Evolutionary conservation across 1,140 invertebrate species (phyloP).

Genomic region (Coptotermes formosanus): DNA sequence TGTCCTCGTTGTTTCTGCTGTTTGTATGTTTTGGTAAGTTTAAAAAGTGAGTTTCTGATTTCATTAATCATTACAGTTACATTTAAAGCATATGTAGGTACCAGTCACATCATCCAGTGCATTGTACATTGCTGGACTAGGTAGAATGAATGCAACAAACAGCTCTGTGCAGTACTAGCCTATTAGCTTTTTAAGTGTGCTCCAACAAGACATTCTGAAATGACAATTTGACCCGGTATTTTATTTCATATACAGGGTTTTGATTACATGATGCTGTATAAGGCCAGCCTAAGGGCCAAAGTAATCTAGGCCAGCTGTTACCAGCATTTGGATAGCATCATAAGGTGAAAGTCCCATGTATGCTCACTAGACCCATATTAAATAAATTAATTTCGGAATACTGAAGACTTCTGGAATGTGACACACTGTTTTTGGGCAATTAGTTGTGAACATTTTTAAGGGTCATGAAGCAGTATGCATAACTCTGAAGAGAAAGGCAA

Average conservation of each 20-base stretch:
- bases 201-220: neutral
- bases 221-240: neutral
- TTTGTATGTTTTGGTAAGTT: constrained; percentile 24
- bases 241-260: too few species aligned
- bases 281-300: too few species aligned
- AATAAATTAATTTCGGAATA: too few species aligned
- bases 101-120: neutral
- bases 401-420: too few species aligned
- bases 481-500: too few species aligned
- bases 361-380: neutral
- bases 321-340: too few species aligned
- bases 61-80: too few species aligned
- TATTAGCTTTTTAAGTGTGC: neutral
- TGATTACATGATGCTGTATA: too few species aligned
- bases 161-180: neutral
- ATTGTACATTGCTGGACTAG: neutral
- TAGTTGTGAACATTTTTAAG: too few species aligned
- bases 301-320: too few species aligned
- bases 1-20: neutral
- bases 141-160: neutral
- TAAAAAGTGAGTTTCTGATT: neutral
- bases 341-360: neutral
- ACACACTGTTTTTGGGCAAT: too few species aligned
- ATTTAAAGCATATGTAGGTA: neutral
- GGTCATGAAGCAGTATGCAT: too few species aligned